Conservation (phyloP, 2,888 invertebrate genomes). For the Pollenia amentaria region DNA sequence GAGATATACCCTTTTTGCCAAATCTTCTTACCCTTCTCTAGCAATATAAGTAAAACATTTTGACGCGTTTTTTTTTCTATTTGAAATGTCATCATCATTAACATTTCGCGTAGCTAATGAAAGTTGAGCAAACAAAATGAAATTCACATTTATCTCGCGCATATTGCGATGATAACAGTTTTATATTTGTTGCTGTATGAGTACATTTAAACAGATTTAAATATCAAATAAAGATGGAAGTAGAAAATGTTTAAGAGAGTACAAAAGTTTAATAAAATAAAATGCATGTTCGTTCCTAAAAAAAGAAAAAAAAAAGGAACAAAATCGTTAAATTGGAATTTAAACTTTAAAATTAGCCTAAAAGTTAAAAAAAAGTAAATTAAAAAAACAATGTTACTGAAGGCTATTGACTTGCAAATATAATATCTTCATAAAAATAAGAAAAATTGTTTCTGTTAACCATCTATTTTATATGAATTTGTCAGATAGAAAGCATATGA, state of each 20-base stretch:
- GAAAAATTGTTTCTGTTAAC: too few relatives aligned
- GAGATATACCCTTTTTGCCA: too few relatives aligned
- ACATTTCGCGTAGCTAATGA: slow-evolving; percentile 48
- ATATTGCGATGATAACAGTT: slow-evolving; percentile 53
- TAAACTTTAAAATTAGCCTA: too few relatives aligned
- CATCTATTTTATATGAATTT: too few relatives aligned
- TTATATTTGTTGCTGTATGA: slow-evolving; percentile 4
- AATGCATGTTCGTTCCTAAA: too few relatives aligned
- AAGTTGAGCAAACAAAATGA: slow-evolving; percentile 61
- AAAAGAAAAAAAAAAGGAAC: too few relatives aligned
- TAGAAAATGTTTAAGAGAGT: neutral
- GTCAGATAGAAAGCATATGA: neutral
- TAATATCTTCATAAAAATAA: too few relatives aligned
- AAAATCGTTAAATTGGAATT: too few relatives aligned
- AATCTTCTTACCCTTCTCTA: neutral
- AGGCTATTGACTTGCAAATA: too few relatives aligned
- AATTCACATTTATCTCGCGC: slow-evolving; percentile 58
- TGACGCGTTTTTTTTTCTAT: neutral
- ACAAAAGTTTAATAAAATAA: neutral
- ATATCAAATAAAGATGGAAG: neutral
- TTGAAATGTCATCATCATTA: slow-evolving; percentile 41
- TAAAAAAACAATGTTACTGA: too few relatives aligned
- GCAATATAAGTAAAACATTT: neutral
- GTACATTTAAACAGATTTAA: slow-evolving; percentile 20
- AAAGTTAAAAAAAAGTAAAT: too few relatives aligned